Percentiles rank a stretch among this genome's conserved stretches.
These are phyloP conservation scores for Chrysodeixis includens DNA, from an alignment of 2,888 invertebrate genomes.

Conservation along the genomic window DNA sequence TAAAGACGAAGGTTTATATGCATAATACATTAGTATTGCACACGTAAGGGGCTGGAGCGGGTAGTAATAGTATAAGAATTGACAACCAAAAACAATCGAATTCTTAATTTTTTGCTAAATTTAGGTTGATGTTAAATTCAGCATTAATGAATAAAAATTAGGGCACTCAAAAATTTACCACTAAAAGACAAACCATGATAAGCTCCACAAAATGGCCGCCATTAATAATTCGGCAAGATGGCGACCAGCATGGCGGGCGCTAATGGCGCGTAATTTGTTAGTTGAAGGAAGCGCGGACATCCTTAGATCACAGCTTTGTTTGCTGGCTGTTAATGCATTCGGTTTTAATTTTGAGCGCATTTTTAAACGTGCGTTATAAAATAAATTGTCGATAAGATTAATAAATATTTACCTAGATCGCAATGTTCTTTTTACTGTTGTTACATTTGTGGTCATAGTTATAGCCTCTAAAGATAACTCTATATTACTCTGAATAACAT, in stretches of 20 bases:
- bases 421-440: too few relatives aligned
- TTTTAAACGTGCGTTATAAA: background rate
- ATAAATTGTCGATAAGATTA: background rate
- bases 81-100: too few relatives aligned
- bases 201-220: constrained; percentile 54
- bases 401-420: too few relatives aligned
- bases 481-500: too few relatives aligned
- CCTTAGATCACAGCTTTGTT: constrained; percentile 28
- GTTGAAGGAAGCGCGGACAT: constrained; percentile 37
- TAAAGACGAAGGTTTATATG: too few relatives aligned
- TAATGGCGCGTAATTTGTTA: constrained; percentile 58
- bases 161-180: constrained; percentile 24
- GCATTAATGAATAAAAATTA: background rate
- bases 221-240: constrained; percentile 61
- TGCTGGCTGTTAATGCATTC: constrained; percentile 5
- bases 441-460: too few relatives aligned
- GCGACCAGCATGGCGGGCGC: constrained; percentile 48
- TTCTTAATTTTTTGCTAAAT: too few relatives aligned
- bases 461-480: too few relatives aligned
- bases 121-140: too few relatives aligned
- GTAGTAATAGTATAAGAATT: too few relatives aligned
- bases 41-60: too few relatives aligned
- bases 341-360: background rate
- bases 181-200: constrained; percentile 45
- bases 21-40: too few relatives aligned